Conservation (phyloP, 2,797 vertebrate genomes). For the Euthynnus affinis region DNA sequence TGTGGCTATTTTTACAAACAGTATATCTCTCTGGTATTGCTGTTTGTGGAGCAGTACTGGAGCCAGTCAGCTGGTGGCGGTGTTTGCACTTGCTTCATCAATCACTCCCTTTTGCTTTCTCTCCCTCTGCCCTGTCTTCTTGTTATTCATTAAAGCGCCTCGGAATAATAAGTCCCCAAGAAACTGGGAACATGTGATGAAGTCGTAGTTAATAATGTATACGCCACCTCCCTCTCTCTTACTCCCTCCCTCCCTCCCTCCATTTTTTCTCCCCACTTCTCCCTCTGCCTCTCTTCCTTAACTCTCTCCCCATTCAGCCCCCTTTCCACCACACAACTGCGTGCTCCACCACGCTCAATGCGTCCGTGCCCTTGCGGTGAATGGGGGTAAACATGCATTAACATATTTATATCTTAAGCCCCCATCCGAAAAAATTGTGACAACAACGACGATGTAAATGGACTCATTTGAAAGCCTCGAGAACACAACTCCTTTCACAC, state of each 20-base stretch:
- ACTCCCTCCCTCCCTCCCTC: constrained; percentile 35
- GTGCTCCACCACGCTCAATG: constrained; percentile 59
- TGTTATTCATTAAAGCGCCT: constrained; percentile 89
- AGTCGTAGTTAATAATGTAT: constrained; percentile 91
- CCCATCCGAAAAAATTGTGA: constrained; percentile 47
- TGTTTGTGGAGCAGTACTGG: constrained; percentile 78
- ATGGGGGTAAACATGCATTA: constrained; percentile 84
- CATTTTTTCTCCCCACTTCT: constrained; percentile 55
- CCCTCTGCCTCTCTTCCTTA: constrained; percentile 68
- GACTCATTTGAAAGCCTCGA: constrained; percentile 72
- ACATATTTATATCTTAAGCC: constrained; percentile 82
- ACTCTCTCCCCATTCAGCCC: constrained; percentile 56
- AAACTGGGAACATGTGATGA: constrained; percentile 89
- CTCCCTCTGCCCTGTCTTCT: constrained; percentile 82
- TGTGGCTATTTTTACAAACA: constrained; percentile 72
- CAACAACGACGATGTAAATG: constrained; percentile 74
- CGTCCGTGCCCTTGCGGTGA: constrained; percentile 74
- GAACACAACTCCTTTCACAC: constrained; percentile 76
- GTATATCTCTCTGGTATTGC: constrained; percentile 25
- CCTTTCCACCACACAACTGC: constrained; percentile 57
- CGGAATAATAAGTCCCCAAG: constrained; percentile 90
- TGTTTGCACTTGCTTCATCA: constrained; percentile 87
- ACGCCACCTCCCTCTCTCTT: constrained; percentile 60
- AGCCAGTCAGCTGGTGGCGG: constrained; percentile 86
- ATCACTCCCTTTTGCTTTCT: constrained; percentile 76